A percentile compares a stretch with the other conserved stretches of the same genome.
These are phyloP conservation scores for Amphimallon solstitiale DNA, from an alignment of 2,888 invertebrate genomes.

Conservation along the genomic window DNA sequence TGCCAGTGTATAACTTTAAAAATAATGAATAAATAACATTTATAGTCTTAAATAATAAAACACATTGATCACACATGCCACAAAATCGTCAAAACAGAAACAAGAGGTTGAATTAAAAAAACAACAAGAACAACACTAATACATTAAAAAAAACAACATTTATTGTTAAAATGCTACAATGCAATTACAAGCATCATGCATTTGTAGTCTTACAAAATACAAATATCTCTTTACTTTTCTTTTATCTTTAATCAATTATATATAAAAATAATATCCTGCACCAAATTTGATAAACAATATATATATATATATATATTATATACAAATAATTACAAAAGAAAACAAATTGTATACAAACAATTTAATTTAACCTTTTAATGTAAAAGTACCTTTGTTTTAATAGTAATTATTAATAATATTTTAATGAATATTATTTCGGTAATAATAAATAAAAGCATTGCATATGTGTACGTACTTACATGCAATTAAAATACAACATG, in stretches of 20 bases:
- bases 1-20: too few species aligned
- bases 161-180: conserved; percentile 62
- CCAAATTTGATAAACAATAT: not conserved
- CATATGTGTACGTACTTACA: too few species aligned
- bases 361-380: too few species aligned
- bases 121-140: conserved; percentile 35
- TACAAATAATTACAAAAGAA: too few species aligned
- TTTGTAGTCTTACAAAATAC: conserved; percentile 25
- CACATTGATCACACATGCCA: conserved; percentile 42
- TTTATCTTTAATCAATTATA: not conserved
- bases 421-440: too few species aligned
- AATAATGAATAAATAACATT: too few species aligned
- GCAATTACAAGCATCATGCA: conserved; percentile 48
- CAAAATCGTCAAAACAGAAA: conserved; percentile 22
- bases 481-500: too few species aligned
- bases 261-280: conserved; percentile 16
- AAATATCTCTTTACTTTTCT: not conserved
- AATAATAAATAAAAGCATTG: too few species aligned
- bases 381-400: too few species aligned
- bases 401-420: too few species aligned
- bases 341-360: not conserved
- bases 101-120: conserved; percentile 29
- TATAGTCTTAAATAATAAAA: conserved; percentile 42
- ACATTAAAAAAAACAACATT: conserved; percentile 61
- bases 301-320: too few species aligned